phyloP scores from a whole-genome alignment of 2,797 vertebrate genomes.

The Hemibagrus guttatus region DNA sequence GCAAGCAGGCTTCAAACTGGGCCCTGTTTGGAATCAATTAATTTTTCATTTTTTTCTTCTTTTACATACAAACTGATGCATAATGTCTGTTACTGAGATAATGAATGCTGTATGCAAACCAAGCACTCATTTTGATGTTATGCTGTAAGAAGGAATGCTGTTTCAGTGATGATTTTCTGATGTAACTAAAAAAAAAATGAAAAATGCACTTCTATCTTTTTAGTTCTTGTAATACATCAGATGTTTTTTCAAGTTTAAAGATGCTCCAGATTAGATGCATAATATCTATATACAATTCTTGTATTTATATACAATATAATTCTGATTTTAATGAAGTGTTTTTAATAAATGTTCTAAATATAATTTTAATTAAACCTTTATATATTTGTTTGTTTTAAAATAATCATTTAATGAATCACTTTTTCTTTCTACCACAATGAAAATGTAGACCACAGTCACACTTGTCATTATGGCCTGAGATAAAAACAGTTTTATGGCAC shows the following conservation, averaged over 20 bases:
- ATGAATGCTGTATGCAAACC: background rate
- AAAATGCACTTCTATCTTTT: background rate
- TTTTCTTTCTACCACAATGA: background rate
- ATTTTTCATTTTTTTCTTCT: background rate
- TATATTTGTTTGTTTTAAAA: background rate
- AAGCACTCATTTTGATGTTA: background rate
- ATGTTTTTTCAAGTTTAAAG: background rate
- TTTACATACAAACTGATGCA: background rate
- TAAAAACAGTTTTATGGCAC: constrained; percentile 31
- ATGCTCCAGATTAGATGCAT: background rate
- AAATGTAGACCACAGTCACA: background rate
- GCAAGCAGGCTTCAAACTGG: background rate
- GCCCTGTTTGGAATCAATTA: background rate
- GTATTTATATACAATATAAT: background rate
- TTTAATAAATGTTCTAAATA: background rate
- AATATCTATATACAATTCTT: background rate
- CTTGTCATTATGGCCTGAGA: background rate
- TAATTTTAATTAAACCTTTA: background rate
- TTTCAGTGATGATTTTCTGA: background rate
- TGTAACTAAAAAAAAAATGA: background rate
- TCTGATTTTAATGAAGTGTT: background rate
- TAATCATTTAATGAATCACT: background rate
- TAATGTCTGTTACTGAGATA: background rate
- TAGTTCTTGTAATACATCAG: background rate
- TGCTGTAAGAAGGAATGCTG: background rate